Base-by-base conservation (phyloP, 2,797 vertebrate genomes). In the Carapus acus region DNA sequence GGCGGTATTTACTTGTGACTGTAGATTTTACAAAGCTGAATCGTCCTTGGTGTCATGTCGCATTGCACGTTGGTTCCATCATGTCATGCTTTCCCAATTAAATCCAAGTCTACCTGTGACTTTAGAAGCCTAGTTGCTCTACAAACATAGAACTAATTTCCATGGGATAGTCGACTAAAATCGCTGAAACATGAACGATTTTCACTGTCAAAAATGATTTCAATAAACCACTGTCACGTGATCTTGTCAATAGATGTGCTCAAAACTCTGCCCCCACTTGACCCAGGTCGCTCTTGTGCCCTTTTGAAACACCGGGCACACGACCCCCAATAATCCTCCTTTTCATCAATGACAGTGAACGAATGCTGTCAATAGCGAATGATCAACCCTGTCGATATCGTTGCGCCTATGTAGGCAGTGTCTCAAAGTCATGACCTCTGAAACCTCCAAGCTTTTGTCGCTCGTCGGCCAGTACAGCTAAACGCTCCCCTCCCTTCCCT, bases 51-150 rank as follows among this genome's bases (percentile, higher is more conserved):
- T 67, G 54, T 62, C 17, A 61, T 66, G 61, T 43, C 53, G 45
- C 69, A 70, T 49, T 78, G 69, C 78, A 81, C 77, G 65, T 54
- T 78, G 43, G 37, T 62, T 66, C 65, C 69, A 69, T 60, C 43
- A 55, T 69, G 56, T 74, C 20, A 45, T 50, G 19, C 5, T 46
- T 31, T 43, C 49, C 41, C 46, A 59, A 65, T 53, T 49, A 36
- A 51, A 49, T n/a, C 17, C 36, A 43, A 73, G 58, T 23, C 20
- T 56, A 27, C 42, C 29, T 65, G 33, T 71, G 53, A 53, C 62
- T 62, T 50, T 59, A 19, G 54, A 67, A 15, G 47, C 50, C 44
- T 56, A 53, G 24, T 15, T 34, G 6, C 49, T 50, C 50, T 37
- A 69, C 39, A 20, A 47, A 53, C 39, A n/a, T 43, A 59, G n/a